Evolutionary conservation across 1,140 invertebrate species (phyloP), one percentile per base, ranked within the genome.

Genomic region (Hydropsyche tenuis): DNA sequence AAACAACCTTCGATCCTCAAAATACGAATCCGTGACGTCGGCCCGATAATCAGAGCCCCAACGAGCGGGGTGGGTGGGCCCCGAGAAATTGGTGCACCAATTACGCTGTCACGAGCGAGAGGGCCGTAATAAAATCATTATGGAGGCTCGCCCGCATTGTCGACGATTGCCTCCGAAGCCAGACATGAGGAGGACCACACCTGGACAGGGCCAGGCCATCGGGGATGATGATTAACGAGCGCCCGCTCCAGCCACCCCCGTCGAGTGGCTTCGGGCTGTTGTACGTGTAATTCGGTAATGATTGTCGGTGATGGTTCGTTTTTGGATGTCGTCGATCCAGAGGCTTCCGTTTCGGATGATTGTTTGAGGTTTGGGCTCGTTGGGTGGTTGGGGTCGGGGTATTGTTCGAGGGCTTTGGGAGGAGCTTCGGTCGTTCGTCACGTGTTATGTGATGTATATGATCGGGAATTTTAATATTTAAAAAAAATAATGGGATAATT

Each of bases 111-210:
- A 77, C 75, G 75, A 76, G 64, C 73, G 73, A 20, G n/a, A 16
- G 18, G 9, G 6, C 75, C 64, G 30, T 77, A 77, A 77, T 77
- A 77, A 77, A 77, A 77, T 77, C 75, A 74, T 77, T 77, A 77
- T 64, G 30, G 37, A 64, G 69, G 22, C 66, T n/a, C 25, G 48
- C 70, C 73, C n/a, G 30, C 63, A 65, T 75, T 75, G 73, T 37
- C 30, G 30, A 37, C 30, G 30, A 37, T 37, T 37, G 30, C 70
- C 22, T 25, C 30, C 20, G 42, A 71, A 65, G 66, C 62, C 51
- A 30, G 56, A 63, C 66, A 64, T 45, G 48, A 22, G 42, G 22
- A 46, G 73, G 75, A 77, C 75, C 75, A 77, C 75, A 77, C 75
- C 69, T 74, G 65, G 62, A 73, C 73, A 72, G 72, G 69, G 75